A percentile compares a stretch with the other conserved stretches of the same genome.
These are phyloP conservation scores for Tenthredo scrophulariae DNA, from an alignment of 2,888 invertebrate species.

Conservation along the genomic window DNA sequence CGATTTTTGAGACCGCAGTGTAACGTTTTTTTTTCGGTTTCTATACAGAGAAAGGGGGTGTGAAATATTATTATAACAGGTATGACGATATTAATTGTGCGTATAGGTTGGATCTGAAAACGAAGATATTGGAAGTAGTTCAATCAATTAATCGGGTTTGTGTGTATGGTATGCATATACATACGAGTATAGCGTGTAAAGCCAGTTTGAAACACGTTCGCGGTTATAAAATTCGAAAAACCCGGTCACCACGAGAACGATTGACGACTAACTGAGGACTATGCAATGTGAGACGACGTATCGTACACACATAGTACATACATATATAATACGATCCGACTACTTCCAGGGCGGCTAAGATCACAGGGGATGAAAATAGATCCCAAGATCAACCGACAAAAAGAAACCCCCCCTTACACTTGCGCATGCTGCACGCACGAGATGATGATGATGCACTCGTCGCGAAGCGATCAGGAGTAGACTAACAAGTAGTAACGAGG, in stretches of 20 bases:
- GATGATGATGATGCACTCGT: slow-evolving; percentile 3
- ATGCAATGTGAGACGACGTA: not conserved
- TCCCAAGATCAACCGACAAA: not conserved
- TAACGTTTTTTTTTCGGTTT: not conserved
- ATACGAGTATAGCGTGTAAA: not conserved
- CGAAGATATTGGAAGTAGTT: too few relatives aligned
- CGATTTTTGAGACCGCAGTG: not conserved
- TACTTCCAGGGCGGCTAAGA: not conserved
- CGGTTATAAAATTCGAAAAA: slow-evolving; percentile 37
- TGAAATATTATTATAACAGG: too few relatives aligned
- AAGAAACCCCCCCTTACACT: not conserved
- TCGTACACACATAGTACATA: not conserved
- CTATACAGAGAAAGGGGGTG: too few relatives aligned
- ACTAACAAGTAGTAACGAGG: slow-evolving; percentile 36
- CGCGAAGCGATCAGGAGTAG: slow-evolving; percentile 26
- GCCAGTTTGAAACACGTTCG: slow-evolving; percentile 35
- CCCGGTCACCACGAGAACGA: slow-evolving; percentile 20
- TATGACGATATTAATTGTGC: too few relatives aligned
- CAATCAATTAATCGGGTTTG: too few relatives aligned
- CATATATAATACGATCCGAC: not conserved
- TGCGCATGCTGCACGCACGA: not conserved
- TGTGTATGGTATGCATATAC: too few relatives aligned
- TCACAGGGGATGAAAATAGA: slow-evolving; percentile 22
- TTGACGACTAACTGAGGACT: not conserved
- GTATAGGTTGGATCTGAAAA: too few relatives aligned